Conservation (phyloP, 2,113 vertebrate genomes). For the Vulpes lagopus region DNA sequence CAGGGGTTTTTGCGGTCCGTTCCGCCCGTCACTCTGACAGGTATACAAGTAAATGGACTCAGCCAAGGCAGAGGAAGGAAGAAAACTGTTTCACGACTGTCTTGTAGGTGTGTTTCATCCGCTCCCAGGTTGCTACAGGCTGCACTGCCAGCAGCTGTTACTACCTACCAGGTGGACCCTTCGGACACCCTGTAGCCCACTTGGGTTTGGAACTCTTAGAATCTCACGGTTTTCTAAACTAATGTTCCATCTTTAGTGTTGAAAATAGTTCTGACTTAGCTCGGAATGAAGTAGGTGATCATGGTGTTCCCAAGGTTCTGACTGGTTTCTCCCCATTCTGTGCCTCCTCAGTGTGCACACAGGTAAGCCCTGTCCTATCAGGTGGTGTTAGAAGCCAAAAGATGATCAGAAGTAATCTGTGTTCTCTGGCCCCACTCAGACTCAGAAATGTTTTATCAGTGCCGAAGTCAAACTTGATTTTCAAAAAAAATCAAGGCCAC, state of each 20-base stretch:
- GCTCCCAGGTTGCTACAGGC: background rate
- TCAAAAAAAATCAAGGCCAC: conserved; percentile 10
- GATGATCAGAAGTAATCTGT: background rate
- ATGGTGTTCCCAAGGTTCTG: conserved; percentile 53
- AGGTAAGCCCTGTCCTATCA: background rate
- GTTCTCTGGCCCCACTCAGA: conserved; percentile 39
- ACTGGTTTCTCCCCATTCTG: conserved; percentile 15
- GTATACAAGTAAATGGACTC: background rate
- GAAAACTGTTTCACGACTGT: background rate
- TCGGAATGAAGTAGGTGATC: conserved; percentile 45
- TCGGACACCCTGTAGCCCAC: background rate
- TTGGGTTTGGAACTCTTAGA: background rate
- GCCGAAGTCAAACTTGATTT: background rate
- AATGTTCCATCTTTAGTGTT: conserved; percentile 16
- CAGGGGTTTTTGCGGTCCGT: background rate
- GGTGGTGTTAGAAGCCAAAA: conserved; percentile 8
- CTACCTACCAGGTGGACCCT: background rate
- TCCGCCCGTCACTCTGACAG: background rate
- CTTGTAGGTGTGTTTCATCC: background rate
- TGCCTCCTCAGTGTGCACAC: background rate
- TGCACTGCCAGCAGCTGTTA: background rate
- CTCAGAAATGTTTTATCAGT: conserved; percentile 48
- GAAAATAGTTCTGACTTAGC: conserved; percentile 41
- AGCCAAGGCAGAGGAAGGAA: background rate
- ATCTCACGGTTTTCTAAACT: conserved; percentile 35